Conservation (phyloP, 2,797 vertebrate species). For the Natrix natrix region DNA sequence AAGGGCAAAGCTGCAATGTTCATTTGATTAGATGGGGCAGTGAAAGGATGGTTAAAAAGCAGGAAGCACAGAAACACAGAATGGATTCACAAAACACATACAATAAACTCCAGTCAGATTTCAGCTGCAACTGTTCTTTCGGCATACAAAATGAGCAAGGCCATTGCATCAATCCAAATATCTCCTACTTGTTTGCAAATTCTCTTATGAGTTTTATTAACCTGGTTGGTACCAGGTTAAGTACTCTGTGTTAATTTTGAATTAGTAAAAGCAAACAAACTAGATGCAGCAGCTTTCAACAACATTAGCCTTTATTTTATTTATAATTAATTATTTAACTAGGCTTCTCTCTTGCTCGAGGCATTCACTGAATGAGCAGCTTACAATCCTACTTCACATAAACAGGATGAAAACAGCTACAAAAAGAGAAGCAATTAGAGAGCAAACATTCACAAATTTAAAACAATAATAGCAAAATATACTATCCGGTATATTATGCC, state of each 20-base stretch:
- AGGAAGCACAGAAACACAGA: not conserved
- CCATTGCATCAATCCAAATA: not conserved
- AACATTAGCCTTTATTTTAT: constrained; percentile 29
- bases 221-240: not conserved
- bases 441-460: not conserved
- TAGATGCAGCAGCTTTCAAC: not conserved
- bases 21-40: not conserved
- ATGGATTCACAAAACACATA: not conserved
- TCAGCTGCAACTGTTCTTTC: not conserved
- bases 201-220: not conserved
- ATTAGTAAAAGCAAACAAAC: not conserved
- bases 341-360: not conserved
- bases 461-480: not conserved
- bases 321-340: constrained; percentile 53
- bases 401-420: not conserved
- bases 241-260: not conserved
- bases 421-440: not conserved
- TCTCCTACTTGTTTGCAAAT: not conserved
- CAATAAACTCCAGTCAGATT: not conserved
- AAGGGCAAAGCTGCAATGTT: not conserved
- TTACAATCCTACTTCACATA: not conserved
- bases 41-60: not conserved
- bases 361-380: not conserved
- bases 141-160: not conserved
- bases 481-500: not conserved